phyloP scores from a whole-genome alignment of 2,113 vertebrate genomes.

The Sander vitreus region DNA sequence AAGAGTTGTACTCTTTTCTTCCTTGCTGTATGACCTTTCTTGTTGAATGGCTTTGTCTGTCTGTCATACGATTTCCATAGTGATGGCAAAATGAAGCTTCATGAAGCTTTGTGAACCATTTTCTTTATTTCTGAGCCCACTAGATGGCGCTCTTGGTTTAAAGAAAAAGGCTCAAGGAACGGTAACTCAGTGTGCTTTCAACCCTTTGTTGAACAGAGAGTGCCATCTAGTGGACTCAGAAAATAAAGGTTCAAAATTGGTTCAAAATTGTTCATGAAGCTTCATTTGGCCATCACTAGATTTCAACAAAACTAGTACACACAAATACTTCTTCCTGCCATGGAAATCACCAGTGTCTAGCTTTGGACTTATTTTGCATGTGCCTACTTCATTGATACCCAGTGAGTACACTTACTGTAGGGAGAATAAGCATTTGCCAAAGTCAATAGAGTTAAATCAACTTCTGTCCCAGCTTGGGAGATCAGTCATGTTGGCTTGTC shows the following conservation, averaged over 20 bases:
- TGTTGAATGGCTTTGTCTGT: not conserved
- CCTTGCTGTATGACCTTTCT: not conserved
- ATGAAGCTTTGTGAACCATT: too few relatives aligned
- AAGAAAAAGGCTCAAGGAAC: too few relatives aligned
- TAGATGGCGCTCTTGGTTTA: too few relatives aligned
- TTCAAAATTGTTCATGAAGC: too few relatives aligned
- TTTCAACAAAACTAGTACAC: not conserved
- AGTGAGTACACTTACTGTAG: not conserved
- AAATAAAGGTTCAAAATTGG: too few relatives aligned
- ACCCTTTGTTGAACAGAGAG: too few relatives aligned
- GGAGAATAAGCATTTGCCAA: constrained; percentile 17
- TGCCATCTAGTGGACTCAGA: too few relatives aligned
- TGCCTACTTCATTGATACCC: not conserved
- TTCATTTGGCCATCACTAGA: too few relatives aligned
- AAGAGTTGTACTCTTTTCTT: not conserved
- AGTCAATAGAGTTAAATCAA: constrained; percentile 10
- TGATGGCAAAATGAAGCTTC: too few relatives aligned
- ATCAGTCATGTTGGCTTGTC: constrained; percentile 30
- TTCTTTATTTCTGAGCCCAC: too few relatives aligned
- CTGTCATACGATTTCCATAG: not conserved
- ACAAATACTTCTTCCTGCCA: not conserved
- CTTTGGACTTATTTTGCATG: not conserved
- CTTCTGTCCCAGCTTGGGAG: not conserved
- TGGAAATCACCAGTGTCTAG: not conserved
- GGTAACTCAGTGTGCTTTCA: too few relatives aligned